A percentile compares a stretch with the other conserved stretches of the same genome.
These are phyloP conservation scores for Leucosticte australis DNA, from an alignment of 2,113 vertebrate species.

Conservation along the genomic window DNA sequence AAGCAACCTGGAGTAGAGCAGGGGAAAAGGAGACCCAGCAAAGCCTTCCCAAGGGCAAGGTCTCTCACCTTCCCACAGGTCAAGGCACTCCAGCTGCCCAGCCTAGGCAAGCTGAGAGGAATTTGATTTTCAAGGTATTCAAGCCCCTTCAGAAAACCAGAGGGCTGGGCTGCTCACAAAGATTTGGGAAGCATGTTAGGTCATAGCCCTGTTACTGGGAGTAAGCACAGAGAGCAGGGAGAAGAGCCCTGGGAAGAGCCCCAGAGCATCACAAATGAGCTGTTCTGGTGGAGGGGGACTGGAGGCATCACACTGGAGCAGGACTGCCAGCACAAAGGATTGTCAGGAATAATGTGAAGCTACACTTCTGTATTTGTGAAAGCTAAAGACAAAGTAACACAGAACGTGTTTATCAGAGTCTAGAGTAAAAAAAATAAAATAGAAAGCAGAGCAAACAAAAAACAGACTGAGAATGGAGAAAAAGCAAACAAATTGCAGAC, in stretches of 20 bases:
- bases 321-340: neutral
- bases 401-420: neutral
- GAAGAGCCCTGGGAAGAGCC: neutral
- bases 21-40: neutral
- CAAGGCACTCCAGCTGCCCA: neutral
- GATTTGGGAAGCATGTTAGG: neutral
- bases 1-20: neutral
- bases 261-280: accelerated
- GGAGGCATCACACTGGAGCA: neutral
- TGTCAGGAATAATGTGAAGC: neutral
- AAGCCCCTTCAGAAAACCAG: neutral
- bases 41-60: neutral
- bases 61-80: neutral
- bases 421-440: neutral
- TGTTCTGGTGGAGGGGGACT: neutral
- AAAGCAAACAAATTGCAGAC: neutral
- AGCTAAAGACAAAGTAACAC: neutral
- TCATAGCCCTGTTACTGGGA: neutral
- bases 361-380: neutral
- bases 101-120: neutral
- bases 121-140: neutral
- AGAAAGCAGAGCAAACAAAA: neutral
- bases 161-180: neutral
- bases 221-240: neutral
- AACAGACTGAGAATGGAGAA: neutral